Evolutionary conservation across 2,113 vertebrate genomes (phyloP), one percentile per base, ranked within the genome.

Genomic region (Polypterus senegalus): DNA sequence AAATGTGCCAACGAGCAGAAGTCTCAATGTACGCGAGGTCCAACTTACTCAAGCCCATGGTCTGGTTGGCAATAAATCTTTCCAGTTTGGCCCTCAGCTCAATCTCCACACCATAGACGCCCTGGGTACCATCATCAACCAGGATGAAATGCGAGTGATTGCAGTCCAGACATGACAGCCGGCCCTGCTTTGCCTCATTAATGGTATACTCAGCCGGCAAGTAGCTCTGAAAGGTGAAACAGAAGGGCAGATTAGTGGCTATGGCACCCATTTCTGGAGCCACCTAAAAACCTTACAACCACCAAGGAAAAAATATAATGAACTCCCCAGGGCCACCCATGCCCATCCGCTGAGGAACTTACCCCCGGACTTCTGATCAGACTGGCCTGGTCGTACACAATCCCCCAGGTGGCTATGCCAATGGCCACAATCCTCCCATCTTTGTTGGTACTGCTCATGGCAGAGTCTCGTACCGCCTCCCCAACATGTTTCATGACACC

Each of bases 401-500:
- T 78, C 4, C 96, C 95, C 96, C 96, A 99, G 0, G 93, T 91
- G 62, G 90, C 92, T n/a, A 99, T 76, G 4, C 96, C 96, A 0
- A 99, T 91, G 63, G 92, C 87, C 65, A 97, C 83, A 2, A 97
- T 83, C 0, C 92, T 80, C 0, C 71, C 66, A 2, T 87, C 77
- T 27, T 74, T 76, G 66, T 77, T 74, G 76, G 75, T 77, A 69
- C 80, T 83, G 69, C 90, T 93, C 67, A 95, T 76, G 47, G 80
- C 67, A 62, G 88, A 85, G 74, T 91, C 89, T 11, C 87, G 71
- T 67, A 97, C 92, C 0, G 95, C 93, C 77, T 89, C 82, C 0
- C 96, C 96, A 52, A 99, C 96, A 51, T 97, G 91, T 62, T 93
- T 99, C 95, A 97, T 98, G 68, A 99, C 96, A 0, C 96, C 96